Base-by-base conservation (phyloP, 1,140 invertebrate species). In the Lysiphlebus fabarum region DNA sequence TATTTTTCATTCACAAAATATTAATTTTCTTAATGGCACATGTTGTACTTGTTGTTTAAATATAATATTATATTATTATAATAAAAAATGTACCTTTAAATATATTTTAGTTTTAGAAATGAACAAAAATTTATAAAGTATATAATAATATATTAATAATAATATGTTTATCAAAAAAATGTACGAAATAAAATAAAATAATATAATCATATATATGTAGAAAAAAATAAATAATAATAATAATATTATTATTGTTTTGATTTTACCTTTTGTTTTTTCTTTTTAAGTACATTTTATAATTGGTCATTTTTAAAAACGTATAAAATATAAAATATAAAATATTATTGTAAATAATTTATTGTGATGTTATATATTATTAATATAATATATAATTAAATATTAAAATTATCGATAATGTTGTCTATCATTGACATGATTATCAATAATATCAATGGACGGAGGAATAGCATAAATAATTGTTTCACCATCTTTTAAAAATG, bases 401-500 rank as follows among this genome's bases (percentile, higher is more conserved):
- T 0, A 26, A 36, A 12, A 38, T 51, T 12, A 51, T 36, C 49
- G 49, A 12, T 37, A 5, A 14, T 38, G 33, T 1, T 51, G 49
- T 36, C 49, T 58, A 53, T 53, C 58, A 42, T 53, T 47, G 41
- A 53, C 36, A 17, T 53, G 38, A 60, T 53, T 53, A 40, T 74
- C 71, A n/a, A 78, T 76, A 45, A 77, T 78, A 14, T 44, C 68
- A 17, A 65, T 40, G 4, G 75, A 79, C 11, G 84, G 71, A 6
- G 85, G 84, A 55, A 86, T 67, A 26, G 81, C 69, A 64, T 81
- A 86, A 7, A 82, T 56, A 48, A 86, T 83, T 59, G 77, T 77
- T 42, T 78, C 76, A 7, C 79, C 78, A 47, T 83, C 82, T 67
- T 84, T 88, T 76, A 79, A 83, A 65, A 91, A 90, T 2, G 80